phyloP scores from a whole-genome alignment of 2,797 vertebrate genomes.

The Kryptolebias ocellatus region DNA sequence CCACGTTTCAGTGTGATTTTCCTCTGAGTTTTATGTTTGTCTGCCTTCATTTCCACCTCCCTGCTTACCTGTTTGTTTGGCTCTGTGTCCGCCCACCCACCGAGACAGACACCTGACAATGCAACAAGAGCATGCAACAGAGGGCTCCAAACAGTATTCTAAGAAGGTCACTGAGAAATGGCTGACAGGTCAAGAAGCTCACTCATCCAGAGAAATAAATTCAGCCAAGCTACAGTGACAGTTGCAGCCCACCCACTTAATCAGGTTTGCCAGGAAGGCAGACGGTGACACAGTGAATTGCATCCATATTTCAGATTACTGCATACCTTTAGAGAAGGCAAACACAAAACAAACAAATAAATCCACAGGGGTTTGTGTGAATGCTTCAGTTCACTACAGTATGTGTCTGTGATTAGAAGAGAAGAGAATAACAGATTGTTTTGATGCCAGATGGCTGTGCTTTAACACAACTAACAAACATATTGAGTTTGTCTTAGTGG shows the following conservation, averaged over 20 bases:
- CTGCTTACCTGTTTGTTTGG: slow-evolving; percentile 50
- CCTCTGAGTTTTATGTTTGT: slow-evolving; percentile 40
- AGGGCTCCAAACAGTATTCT: slow-evolving; percentile 38
- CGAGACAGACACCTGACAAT: slow-evolving; percentile 66
- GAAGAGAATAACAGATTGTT: slow-evolving; percentile 38
- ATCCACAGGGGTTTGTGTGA: neutral
- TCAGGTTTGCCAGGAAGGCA: slow-evolving; percentile 48
- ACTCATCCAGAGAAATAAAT: slow-evolving; percentile 59
- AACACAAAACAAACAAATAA: slow-evolving; percentile 48
- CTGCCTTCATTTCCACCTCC: slow-evolving; percentile 45
- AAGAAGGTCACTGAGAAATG: slow-evolving; percentile 66
- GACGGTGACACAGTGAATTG: slow-evolving; percentile 50
- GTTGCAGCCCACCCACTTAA: slow-evolving; percentile 65
- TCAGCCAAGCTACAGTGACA: slow-evolving; percentile 57
- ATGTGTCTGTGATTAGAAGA: slow-evolving; percentile 21
- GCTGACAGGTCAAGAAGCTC: slow-evolving; percentile 66
- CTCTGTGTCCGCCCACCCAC: slow-evolving; percentile 51
- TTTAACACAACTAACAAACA: slow-evolving; percentile 40
- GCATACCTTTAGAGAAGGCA: slow-evolving; percentile 36
- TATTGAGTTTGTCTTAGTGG: slow-evolving; percentile 18
- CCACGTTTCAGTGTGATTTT: slow-evolving; percentile 39
- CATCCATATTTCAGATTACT: slow-evolving; percentile 52
- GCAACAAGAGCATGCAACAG: slow-evolving; percentile 40
- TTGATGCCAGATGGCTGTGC: slow-evolving; percentile 45
- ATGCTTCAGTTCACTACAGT: slow-evolving; percentile 15